Percentiles rank a stretch among this genome's conserved stretches.
Evolutionary conservation across 2,113 vertebrate species (phyloP).

Genomic region (Paradisaea rubra): DNA sequence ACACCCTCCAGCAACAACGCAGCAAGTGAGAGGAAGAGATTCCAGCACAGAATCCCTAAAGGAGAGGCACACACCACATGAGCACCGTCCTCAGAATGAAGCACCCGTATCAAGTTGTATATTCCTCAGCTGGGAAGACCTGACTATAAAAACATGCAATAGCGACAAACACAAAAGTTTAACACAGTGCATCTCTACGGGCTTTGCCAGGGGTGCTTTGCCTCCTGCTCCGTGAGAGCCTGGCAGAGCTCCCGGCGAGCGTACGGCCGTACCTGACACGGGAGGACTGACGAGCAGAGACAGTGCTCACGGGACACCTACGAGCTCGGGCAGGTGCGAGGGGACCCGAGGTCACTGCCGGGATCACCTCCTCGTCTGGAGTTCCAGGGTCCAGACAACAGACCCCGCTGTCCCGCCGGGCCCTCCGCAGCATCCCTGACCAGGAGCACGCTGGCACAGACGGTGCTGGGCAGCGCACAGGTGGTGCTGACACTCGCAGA

Average conservation of each 20-base stretch:
- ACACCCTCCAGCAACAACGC: fast-evolving
- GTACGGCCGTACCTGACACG: not conserved
- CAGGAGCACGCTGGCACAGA: fast-evolving
- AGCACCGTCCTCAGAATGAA: not conserved
- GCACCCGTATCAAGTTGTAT: fast-evolving
- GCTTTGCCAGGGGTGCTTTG: fast-evolving
- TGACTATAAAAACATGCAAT: not conserved
- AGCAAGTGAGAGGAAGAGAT: not conserved
- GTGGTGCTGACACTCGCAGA: not conserved
- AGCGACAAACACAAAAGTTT: not conserved
- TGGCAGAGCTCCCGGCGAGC: fast-evolving
- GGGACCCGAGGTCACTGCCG: not conserved
- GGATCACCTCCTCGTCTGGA: fast-evolving
- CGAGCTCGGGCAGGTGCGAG: fast-evolving
- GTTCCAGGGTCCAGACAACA: fast-evolving
- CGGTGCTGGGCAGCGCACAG: fast-evolving
- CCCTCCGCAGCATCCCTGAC: not conserved
- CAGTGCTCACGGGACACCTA: fast-evolving
- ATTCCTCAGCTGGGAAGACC: not conserved
- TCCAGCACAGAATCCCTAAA: not conserved
- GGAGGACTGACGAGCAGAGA: not conserved
- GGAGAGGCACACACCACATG: not conserved
- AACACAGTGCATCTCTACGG: fast-evolving
- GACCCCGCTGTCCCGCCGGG: not conserved
- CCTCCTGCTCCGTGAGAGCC: not conserved